Evolutionary conservation across 2,113 vertebrate species (phyloP), one percentile per base, ranked within the genome.

Genomic region (Chroicocephalus ridibundus): DNA sequence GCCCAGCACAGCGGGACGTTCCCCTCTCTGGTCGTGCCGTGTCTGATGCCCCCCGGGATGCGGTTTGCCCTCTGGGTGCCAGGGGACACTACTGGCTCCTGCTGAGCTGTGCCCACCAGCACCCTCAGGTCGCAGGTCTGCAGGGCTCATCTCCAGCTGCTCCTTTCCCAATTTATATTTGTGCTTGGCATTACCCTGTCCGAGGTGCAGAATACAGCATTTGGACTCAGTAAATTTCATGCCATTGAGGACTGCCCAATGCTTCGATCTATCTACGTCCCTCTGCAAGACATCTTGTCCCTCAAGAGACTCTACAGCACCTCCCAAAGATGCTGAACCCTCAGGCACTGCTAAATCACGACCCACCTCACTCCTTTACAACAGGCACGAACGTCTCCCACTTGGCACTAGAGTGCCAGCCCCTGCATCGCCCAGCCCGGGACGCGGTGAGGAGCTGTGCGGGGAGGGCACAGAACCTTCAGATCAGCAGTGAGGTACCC

Each of bases 381-480:
- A 29, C 4, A 5, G 32, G 27, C 31, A 10, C 5, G 1, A n/a
- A 40, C 36, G 15, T 72, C 60, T 42, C 54, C 42, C 51, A 15
- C 10, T 15, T 29, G 18, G 2, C 14, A 32, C 25, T 18, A 1
- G 26, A 20, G 42, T 5, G 20, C 68, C 42, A 11, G 51, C 4
- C 13, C 42, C 51, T 2, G 22, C n/a, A 9, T 6, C 3, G 2
- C 66, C 24, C n/a, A 24, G 1, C 10, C 58, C 0, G 4, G 49
- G 49, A 55, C 3, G 1, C 2, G 2, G 49, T 2, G 38, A 36
- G 38, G 64, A 36, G 13, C 10, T 6, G 36, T 2, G 25, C 5
- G 3, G 31, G 31, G 44, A 69, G 5, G 22, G 22, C 54, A 51
- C 31, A 13, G 55, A 21, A 27, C 47, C 47, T 7, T 22, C 47